Percentiles rank a stretch among this genome's conserved stretches.
These are phyloP conservation scores for Syndactyla subalaris DNA, from an alignment of 2,797 vertebrate species.

Conservation along the genomic window DNA sequence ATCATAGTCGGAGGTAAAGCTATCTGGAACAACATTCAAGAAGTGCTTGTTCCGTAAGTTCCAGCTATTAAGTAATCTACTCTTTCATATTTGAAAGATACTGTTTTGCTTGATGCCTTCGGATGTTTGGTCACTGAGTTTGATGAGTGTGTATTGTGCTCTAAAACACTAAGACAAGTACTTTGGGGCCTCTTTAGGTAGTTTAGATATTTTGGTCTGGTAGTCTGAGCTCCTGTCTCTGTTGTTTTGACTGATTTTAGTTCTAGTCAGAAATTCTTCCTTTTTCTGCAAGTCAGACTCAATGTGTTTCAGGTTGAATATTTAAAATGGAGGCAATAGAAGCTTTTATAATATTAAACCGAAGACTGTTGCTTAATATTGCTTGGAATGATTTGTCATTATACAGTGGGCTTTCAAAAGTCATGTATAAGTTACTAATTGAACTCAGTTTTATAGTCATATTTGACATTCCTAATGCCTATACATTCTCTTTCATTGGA, in stretches of 20 bases:
- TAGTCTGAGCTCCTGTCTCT: not conserved
- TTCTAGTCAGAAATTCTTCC: not conserved
- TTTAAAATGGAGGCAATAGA: not conserved
- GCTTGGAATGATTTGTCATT: not conserved
- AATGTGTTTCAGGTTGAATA: not conserved
- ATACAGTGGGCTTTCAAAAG: not conserved
- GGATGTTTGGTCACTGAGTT: not conserved
- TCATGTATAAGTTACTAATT: not conserved
- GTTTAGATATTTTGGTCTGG: not conserved
- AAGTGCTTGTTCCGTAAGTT: slow-evolving; percentile 93
- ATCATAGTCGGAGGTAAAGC: slow-evolving; percentile 96
- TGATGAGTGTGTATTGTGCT: not conserved
- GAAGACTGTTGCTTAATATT: not conserved
- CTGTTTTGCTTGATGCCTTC: not conserved
- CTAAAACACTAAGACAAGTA: not conserved
- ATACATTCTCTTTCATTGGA: not conserved
- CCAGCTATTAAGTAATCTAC: not conserved
- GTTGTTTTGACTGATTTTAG: not conserved
- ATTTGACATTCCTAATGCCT: not conserved
- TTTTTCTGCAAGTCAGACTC: not conserved
- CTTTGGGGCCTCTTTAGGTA: not conserved
- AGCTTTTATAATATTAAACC: not conserved
- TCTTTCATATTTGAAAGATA: not conserved
- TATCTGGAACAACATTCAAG: slow-evolving; percentile 96
- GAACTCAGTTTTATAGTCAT: not conserved